Evolutionary conservation across 2,888 invertebrate species (phyloP), one percentile per base, ranked within the genome.

Genomic region (Spialia ferax): DNA sequence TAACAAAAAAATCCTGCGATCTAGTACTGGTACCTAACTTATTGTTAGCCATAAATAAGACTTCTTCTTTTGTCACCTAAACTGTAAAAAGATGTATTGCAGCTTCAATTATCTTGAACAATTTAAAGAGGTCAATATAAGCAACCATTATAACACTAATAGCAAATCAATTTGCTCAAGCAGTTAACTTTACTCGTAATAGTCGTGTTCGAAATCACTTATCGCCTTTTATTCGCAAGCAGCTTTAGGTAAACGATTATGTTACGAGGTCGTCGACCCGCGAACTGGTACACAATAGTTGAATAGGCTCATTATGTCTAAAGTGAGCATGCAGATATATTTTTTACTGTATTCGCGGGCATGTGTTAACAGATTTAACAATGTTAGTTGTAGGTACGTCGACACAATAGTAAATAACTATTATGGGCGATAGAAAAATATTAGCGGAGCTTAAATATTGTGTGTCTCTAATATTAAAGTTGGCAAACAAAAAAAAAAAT

Each of bases 251-350:
- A 56, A 60, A 60, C 29, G 5, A 23, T 55, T 18, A 13, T 13
- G 26, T 64, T 64, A 64, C 56, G 48, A 22, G 56, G 63, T 64
- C 63, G 32, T 15, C 56, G 63, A 64, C 63, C 56, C 56, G 56
- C 32, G 11, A 63, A 32, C 29, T 56, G 56, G 45, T 32, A 55
- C 55, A 63, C 55, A 35, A 56, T 48, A 48, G 22, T 26, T 48
- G 56, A 57, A 55, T 55, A 55, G 38, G 50, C 22, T 42, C 42
- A 38, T 63, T 63, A 63, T 63, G 63, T 55, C 13, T 45, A 64
- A 64, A 64, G n/a, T 20, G 35, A 48, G 56, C 35, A 23, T 48
- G 48, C 48, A 64, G 54, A 52, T 52, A 35, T 55, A 29, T 50
- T 50, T 55, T 35, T 42, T 63, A 52, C n/a, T 29, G 55, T 55